phyloP scores from a whole-genome alignment of 2,888 invertebrate genomes.

The Nephrotoma appendiculata region DNA sequence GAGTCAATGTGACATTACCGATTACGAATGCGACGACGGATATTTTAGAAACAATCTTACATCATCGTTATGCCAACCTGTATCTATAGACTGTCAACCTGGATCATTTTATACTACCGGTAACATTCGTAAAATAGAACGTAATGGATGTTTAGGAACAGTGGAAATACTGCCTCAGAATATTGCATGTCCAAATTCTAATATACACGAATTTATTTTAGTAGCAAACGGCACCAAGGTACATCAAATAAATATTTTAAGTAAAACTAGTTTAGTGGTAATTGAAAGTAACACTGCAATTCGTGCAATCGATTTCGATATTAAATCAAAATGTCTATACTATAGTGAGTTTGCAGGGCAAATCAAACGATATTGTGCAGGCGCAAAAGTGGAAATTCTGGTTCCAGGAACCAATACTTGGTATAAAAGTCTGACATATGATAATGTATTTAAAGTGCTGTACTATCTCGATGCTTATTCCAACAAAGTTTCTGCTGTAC shows the following conservation, averaged over 20 bases:
- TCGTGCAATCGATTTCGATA: neutral
- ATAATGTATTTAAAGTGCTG: neutral
- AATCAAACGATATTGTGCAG: neutral
- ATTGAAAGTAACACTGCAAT: neutral
- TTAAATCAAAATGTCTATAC: neutral
- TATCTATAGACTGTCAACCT: neutral
- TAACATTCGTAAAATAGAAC: neutral
- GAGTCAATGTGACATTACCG: neutral
- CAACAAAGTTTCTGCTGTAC: neutral
- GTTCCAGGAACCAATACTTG: neutral
- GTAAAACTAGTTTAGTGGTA: neutral
- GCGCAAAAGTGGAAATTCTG: neutral
- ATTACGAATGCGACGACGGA: neutral
- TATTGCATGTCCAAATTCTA: neutral
- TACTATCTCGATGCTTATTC: neutral
- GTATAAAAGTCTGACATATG: neutral
- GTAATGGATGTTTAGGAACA: neutral
- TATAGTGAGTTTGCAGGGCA: neutral
- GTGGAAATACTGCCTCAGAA: neutral
- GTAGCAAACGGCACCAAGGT: neutral
- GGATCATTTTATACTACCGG: neutral
- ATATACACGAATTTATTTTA: neutral
- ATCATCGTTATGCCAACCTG: neutral
- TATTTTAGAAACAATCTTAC: neutral
- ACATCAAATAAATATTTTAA: neutral